phyloP scores from a whole-genome alignment of 2,888 invertebrate species.

The Temnothorax unifasciatus region DNA sequence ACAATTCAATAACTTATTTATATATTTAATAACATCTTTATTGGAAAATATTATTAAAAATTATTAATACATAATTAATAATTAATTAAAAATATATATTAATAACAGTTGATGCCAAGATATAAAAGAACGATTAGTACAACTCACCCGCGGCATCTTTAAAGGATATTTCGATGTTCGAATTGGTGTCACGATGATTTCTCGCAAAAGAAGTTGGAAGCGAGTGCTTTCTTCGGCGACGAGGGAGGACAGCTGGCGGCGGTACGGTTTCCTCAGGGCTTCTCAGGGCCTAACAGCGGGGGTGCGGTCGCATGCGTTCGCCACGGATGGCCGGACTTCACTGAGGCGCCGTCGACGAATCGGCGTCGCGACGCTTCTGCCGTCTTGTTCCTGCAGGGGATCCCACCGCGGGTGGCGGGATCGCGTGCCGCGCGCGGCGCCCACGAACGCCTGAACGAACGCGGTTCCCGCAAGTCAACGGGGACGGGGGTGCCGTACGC shows the following conservation, averaged over 20 bases:
- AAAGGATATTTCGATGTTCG: background rate
- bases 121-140: background rate
- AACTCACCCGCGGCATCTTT: constrained; percentile 78
- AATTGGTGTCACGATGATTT: background rate
- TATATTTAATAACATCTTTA: background rate
- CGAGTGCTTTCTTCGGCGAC: constrained; percentile 10
- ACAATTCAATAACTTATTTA: background rate
- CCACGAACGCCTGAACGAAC: constrained; percentile 68
- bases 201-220: background rate
- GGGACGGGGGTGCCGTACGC: constrained; percentile 17
- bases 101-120: background rate
- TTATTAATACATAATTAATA: background rate
- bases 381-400: constrained; percentile 66
- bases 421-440: constrained; percentile 79
- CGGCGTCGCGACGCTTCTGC: constrained; percentile 71
- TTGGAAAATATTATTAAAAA: background rate
- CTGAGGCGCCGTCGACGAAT: constrained; percentile 73
- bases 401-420: constrained; percentile 57
- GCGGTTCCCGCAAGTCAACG: constrained; percentile 64
- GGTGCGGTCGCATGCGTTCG: constrained; percentile 73
- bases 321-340: constrained; percentile 79
- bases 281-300: constrained; percentile 62
- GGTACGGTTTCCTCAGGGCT: constrained; percentile 78
- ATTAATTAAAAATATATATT: background rate
- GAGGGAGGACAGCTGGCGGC: constrained; percentile 71